Base-by-base conservation (phyloP, 1,140 invertebrate genomes). In the Chionoecetes opilio region DNA sequence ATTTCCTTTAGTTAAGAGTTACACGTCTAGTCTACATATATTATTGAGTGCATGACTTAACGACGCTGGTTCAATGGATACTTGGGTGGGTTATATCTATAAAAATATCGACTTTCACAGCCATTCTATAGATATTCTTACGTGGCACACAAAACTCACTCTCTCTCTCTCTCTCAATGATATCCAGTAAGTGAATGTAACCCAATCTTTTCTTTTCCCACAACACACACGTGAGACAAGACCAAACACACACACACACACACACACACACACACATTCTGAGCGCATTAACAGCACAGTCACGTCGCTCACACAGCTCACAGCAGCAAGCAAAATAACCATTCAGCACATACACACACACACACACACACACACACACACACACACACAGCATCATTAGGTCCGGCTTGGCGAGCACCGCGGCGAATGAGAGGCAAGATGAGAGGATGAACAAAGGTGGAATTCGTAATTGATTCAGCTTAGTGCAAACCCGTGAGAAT, bases 381-480 rank as follows among this genome's bases (percentile, higher is more conserved):
- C 41, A 46, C 41, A 14, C 63, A 75, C 63, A 75, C 21, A 75
- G 46, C 46, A 53, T 53, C 46, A 53, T 53, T 53, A 53, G 11
- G 46, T 53, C 11, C 21, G 46, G 46, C 46, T 53, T 53, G 11
- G 11, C 46, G 46, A 53, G 46, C 46, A 53, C 46, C 46, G 46
- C 21, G 46, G 46, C 46, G 46, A 53, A 53, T 53, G 46, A 53
- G 46, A 53, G 46, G 46, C 46, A 53, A 53, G 46, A 53, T 53
- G 46, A 53, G 46, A 53, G n/a, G n/a, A 26, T 26, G 63, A 75
- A 75, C 63, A 75, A 75, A 75, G 63, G 63, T 75, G 21, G n/a
- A 75, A 75, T 75, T 75, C 63, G n/a, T 75, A 75, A 75, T 75
- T 87, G 38, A 87, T 87, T 37, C 35, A 37, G 21, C 86, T 35